Evolutionary conservation across 1,140 invertebrate species (phyloP).

Genomic region (Caenorhabditis tropicalis): DNA sequence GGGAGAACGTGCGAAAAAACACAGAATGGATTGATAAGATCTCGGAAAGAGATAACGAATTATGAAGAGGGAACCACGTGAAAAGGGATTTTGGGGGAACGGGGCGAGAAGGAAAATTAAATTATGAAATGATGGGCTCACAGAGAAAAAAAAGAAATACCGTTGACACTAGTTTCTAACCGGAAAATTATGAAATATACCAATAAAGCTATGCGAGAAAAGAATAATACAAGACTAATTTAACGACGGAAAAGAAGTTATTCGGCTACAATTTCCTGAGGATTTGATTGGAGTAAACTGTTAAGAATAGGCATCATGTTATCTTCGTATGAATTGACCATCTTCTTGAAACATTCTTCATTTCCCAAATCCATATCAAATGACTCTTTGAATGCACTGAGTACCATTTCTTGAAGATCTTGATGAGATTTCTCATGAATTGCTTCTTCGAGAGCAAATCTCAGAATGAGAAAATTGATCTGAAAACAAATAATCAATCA

Average conservation of each 20-base stretch:
- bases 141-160: too few species aligned
- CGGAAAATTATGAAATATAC: too few species aligned
- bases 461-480: not conserved
- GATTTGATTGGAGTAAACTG: too few species aligned
- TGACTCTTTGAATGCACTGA: not conserved
- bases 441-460: not conserved
- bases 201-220: too few species aligned
- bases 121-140: not conserved
- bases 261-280: too few species aligned
- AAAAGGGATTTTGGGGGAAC: not conserved
- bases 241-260: too few species aligned
- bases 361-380: not conserved
- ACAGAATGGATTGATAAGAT: not conserved
- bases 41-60: not conserved
- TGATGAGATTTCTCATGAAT: not conserved
- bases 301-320: too few species aligned
- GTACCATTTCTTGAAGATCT: not conserved
- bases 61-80: not conserved
- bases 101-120: not conserved
- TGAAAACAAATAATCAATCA: not conserved
- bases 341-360: not conserved
- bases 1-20: not conserved
- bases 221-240: too few species aligned
- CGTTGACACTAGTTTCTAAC: too few species aligned
- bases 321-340: not conserved